phyloP scores from a whole-genome alignment of 1,140 invertebrate species.

The Tigriopus japonicus region DNA sequence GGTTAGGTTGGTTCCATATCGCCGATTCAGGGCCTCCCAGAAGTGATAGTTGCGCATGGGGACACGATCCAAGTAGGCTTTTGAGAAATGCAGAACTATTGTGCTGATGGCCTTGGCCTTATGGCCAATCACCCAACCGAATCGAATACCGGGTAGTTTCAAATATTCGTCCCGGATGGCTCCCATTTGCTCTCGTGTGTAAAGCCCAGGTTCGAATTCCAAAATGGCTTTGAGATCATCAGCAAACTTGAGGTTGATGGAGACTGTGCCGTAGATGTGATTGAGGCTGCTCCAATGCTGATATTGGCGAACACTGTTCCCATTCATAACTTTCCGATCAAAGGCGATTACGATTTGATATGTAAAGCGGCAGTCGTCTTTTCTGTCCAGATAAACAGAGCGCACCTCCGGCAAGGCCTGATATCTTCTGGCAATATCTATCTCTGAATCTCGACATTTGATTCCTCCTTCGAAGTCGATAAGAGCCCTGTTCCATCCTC shows the following conservation, averaged over 20 bases:
- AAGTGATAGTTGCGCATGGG: background rate
- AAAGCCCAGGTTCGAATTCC: slow-evolving; percentile 7
- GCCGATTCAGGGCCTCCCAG: slow-evolving; percentile 2
- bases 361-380: slow-evolving; percentile 5
- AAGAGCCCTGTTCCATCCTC: slow-evolving; percentile 12
- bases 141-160: slow-evolving; percentile 6
- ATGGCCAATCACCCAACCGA: slow-evolving; percentile 6
- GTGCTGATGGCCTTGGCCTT: slow-evolving; percentile 7
- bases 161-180: slow-evolving; percentile 7
- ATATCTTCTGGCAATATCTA: background rate
- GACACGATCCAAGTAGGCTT: background rate
- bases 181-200: slow-evolving; percentile 5
- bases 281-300: slow-evolving; percentile 3
- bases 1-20: background rate
- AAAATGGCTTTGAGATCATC: slow-evolving; percentile 2
- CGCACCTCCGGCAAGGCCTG: background rate
- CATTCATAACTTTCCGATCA: background rate
- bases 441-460: background rate
- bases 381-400: slow-evolving; percentile 1
- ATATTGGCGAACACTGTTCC: background rate
- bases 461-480: slow-evolving; percentile 4
- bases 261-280: background rate
- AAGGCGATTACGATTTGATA: slow-evolving; percentile 9
- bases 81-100: slow-evolving; percentile 3
- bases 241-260: background rate